These are phyloP conservation scores for Neostethus bicornis DNA, from an alignment of 2,797 vertebrate genomes.

Conservation along the genomic window DNA sequence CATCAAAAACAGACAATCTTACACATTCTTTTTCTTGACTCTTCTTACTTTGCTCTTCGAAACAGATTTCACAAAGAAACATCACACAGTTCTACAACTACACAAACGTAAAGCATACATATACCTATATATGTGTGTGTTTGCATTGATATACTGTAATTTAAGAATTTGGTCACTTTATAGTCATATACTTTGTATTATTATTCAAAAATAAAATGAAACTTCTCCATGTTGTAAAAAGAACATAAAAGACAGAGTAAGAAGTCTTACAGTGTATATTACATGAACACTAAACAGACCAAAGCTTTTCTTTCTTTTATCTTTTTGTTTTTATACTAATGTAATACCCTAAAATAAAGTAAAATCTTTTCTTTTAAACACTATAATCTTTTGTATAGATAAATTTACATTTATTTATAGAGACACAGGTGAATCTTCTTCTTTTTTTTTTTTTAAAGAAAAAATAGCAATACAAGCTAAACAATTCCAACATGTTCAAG, in stretches of 20 bases:
- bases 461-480: slow-evolving; percentile 53
- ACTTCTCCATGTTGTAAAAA: slow-evolving; percentile 59
- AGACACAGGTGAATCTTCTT: slow-evolving; percentile 50
- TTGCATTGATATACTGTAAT: slow-evolving; percentile 55
- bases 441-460: slow-evolving; percentile 50
- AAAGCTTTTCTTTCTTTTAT: slow-evolving; percentile 49
- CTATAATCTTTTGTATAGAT: slow-evolving; percentile 64
- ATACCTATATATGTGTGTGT: slow-evolving; percentile 3
- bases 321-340: slow-evolving; percentile 55
- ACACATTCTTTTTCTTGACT: slow-evolving; percentile 50
- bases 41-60: slow-evolving; percentile 24
- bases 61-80: slow-evolving; percentile 68
- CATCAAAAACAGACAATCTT: slow-evolving; percentile 74
- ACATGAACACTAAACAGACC: slow-evolving; percentile 60
- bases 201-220: slow-evolving; percentile 79
- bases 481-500: slow-evolving; percentile 38
- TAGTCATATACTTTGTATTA: slow-evolving; percentile 53
- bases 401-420: slow-evolving; percentile 70
- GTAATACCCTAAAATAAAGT: slow-evolving; percentile 75
- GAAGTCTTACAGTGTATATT: slow-evolving; percentile 36
- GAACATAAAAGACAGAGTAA: slow-evolving; percentile 54
- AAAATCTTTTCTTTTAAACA: slow-evolving; percentile 52
- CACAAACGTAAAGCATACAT: slow-evolving; percentile 61
- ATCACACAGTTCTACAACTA: slow-evolving; percentile 66
- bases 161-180: slow-evolving; percentile 63